Percentiles rank a stretch among this genome's conserved stretches.
phyloP scores from a whole-genome alignment of 2,888 invertebrate genomes.

The Leucoma salicis region DNA sequence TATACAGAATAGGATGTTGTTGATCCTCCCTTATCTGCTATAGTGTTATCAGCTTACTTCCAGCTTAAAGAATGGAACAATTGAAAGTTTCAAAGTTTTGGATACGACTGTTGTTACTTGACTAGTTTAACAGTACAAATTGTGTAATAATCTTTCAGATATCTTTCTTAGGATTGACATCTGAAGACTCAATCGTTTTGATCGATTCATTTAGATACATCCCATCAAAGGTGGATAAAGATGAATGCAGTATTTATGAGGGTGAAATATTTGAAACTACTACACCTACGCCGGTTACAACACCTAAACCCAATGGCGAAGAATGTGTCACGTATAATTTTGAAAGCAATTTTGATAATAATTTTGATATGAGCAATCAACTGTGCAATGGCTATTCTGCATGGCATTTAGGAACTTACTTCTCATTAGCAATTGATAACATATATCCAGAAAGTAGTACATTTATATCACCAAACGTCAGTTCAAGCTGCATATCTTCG shows the following conservation, averaged over 20 bases:
- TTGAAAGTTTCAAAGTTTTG: too few relatives aligned
- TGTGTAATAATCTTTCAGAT: too few relatives aligned
- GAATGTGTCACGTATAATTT: constrained; percentile 44
- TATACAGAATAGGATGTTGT: too few relatives aligned
- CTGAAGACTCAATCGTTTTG: constrained; percentile 26
- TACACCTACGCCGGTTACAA: constrained; percentile 14
- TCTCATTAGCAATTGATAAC: constrained; percentile 30
- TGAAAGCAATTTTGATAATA: constrained; percentile 35
- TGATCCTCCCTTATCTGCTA: too few relatives aligned
- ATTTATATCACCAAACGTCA: constrained; percentile 40
- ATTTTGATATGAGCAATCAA: constrained; percentile 33
- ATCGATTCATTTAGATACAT: constrained; percentile 40
- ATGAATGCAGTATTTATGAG: constrained; percentile 27
- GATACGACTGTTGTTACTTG: too few relatives aligned
- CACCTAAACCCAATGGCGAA: constrained; percentile 22
- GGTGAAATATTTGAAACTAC: constrained; percentile 18
- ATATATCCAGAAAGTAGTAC: constrained; percentile 32
- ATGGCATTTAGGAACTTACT: constrained; percentile 45
- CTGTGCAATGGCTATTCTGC: constrained; percentile 34
- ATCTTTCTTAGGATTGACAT: constrained; percentile 29
- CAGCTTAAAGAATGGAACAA: too few relatives aligned
- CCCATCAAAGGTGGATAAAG: constrained; percentile 12
- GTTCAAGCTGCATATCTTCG: constrained; percentile 45
- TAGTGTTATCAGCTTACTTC: too few relatives aligned
- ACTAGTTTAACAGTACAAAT: too few relatives aligned